Conservation (phyloP, 1,140 invertebrate species). For the Ostrea edulis region DNA sequence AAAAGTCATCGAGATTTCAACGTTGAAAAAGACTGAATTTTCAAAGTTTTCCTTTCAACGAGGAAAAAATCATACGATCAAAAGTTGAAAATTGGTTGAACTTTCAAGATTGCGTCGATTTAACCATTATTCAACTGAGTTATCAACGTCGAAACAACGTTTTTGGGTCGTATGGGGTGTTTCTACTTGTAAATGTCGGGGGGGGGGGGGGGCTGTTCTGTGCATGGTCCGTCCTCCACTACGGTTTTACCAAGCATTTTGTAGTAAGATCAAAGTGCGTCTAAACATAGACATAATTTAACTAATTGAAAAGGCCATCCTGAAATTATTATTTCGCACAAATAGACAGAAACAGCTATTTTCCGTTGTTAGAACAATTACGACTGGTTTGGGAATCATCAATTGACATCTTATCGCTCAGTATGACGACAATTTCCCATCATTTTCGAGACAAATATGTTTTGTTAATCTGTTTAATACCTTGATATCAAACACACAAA, state of each 20-base stretch:
- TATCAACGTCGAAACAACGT: too few relatives aligned
- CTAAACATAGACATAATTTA: not conserved
- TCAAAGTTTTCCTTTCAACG: too few relatives aligned
- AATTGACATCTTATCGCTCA: not conserved
- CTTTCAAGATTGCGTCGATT: too few relatives aligned
- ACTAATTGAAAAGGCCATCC: not conserved
- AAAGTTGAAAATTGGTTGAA: too few relatives aligned
- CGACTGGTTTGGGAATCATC: not conserved
- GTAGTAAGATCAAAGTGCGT: not conserved
- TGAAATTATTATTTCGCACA: not conserved
- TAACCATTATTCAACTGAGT: too few relatives aligned
- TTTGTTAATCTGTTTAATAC: not conserved
- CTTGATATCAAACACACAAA: not conserved
- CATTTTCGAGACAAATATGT: not conserved
- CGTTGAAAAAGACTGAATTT: too few relatives aligned
- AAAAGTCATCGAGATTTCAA: too few relatives aligned
- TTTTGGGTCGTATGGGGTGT: too few relatives aligned
- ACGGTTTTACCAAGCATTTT: not conserved
- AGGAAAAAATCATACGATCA: too few relatives aligned
- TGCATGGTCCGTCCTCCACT: not conserved
- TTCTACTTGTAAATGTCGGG: too few relatives aligned
- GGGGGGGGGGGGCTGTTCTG: too few relatives aligned
- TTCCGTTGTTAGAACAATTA: not conserved
- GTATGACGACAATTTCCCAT: not conserved
- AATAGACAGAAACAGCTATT: not conserved